Evolutionary conservation across 2,113 vertebrate genomes (phyloP).

Genomic region (Pseudonaja textilis): DNA sequence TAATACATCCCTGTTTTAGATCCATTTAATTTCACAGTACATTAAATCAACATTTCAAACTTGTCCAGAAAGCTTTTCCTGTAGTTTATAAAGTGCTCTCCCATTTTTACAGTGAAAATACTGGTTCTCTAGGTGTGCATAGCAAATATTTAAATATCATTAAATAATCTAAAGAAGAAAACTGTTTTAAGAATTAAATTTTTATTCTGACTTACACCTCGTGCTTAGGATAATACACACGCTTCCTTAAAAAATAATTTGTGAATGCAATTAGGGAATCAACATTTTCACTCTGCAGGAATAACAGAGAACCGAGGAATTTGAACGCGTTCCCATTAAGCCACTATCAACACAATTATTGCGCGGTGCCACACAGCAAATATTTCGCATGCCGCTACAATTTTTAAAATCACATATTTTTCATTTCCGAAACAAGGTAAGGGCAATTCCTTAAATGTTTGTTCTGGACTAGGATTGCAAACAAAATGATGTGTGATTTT

Average conservation of each 20-base stretch:
- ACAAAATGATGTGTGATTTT: neutral
- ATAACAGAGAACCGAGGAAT: constrained; percentile 8
- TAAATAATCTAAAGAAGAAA: neutral
- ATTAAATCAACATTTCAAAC: neutral
- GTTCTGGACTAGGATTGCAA: neutral
- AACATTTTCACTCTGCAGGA: constrained; percentile 20
- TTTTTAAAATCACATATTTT: neutral
- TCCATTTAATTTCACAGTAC: neutral
- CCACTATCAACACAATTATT: neutral
- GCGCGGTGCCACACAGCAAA: neutral
- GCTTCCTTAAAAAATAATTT: constrained; percentile 44
- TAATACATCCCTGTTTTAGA: neutral
- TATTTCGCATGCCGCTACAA: neutral
- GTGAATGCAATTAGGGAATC: constrained; percentile 37
- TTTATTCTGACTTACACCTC: constrained; percentile 54
- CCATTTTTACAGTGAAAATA: neutral
- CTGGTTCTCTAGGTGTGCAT: neutral
- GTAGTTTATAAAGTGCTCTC: neutral
- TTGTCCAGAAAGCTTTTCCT: neutral
- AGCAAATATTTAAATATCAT: neutral
- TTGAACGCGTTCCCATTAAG: neutral
- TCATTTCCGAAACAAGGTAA: neutral
- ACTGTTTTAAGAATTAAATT: constrained; percentile 35
- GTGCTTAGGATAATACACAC: constrained; percentile 19
- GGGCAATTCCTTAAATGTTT: neutral